Evolutionary conservation across 2,797 vertebrate genomes (phyloP), one percentile per base, ranked within the genome.

Genomic region (Paedocypris micromegethes): DNA sequence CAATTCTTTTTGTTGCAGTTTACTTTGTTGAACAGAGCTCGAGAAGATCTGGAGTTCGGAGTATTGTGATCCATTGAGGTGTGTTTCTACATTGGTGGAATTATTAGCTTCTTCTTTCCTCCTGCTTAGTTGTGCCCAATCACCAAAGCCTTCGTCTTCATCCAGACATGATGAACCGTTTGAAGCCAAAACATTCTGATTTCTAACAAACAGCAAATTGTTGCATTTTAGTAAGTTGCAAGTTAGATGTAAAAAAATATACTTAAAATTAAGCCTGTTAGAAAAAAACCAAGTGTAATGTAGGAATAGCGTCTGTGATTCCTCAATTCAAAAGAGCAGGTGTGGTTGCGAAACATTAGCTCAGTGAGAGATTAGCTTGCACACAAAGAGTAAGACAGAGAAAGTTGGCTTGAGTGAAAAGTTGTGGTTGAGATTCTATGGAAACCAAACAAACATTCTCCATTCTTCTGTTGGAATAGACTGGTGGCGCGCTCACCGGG

Each of bases 121-220:
- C 58, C 83, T 91, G 83, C 90, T 92, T 0, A 91, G 40, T 74
- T 88, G 93, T 54, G 90, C 91, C 93, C 94, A 95, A 81, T 95
- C 93, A 0, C 93, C 88, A 80, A 98, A 96, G 1, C 94, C 94
- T 64, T 96, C 94, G 0, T 96, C 94, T 65, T 96, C 94, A 6
- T 96, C 94, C 81, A 89, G 76, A 61, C 89, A 91, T 0, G 81
- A 75, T 44, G 80, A 70, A 66, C 85, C 82, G 0, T 80, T 72
- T 5, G 91, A 84, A 78, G 92, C 91, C 58, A 86, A 82, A 49
- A 85, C 81, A 54, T 74, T 75, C 3, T 87, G 85, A 48, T 75
- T 76, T 77, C 91, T 92, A 81, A 41, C 38, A 53, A 68, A 51
- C 23, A 59, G 39, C 63, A 3, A 53, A 54, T 58, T 4, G 53